Base-by-base conservation (phyloP, 1,140 invertebrate species). In the Diorhabda carinulata region DNA sequence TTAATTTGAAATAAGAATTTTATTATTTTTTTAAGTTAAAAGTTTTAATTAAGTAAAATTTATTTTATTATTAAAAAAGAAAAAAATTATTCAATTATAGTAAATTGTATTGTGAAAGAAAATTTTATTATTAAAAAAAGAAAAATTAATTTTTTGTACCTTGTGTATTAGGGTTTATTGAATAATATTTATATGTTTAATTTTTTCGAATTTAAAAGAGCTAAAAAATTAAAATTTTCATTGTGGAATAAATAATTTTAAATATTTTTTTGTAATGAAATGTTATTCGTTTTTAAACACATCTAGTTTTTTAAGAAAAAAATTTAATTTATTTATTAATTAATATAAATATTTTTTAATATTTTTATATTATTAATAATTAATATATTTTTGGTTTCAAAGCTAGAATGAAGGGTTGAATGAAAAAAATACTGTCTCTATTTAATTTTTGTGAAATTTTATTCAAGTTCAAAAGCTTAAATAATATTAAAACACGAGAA, bases 241-340 rank as follows among this genome's bases (percentile, higher is more conserved):
- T 78, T 86, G 81, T 87, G 44, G 64, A 65, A 85, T 78, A 83
- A 84, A 78, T 84, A 85, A 84, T 83, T 81, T 79, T 9, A 84
- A 86, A 84, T 83, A 76, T 80, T 78, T 80, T 82, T 84, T 87
- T 73, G 84, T 79, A 83, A 82, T 86, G 81, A 88, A 83, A 88
- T 82, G 81, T 85, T 85, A 85, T 80, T 84, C 85, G 83, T 82
- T 82, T 85, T 83, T 82, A 80, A 83, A 80, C 80, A 85, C 88
- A 87, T 87, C 85, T 88, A 85, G 83, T 88, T 88, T 83, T 84
- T 84, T 83, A 80, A 83, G 78, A 86, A 85, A 84, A 82, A 81
- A 86, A 83, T 85, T 83, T 81, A 84, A 86, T 86, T 85, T 82
- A 79, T 74, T 77, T 73, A 75, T 79, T 80, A 78, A 77, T 73